Conservation (phyloP, 2,888 invertebrate species). For the Rhamnusium bicolor region DNA sequence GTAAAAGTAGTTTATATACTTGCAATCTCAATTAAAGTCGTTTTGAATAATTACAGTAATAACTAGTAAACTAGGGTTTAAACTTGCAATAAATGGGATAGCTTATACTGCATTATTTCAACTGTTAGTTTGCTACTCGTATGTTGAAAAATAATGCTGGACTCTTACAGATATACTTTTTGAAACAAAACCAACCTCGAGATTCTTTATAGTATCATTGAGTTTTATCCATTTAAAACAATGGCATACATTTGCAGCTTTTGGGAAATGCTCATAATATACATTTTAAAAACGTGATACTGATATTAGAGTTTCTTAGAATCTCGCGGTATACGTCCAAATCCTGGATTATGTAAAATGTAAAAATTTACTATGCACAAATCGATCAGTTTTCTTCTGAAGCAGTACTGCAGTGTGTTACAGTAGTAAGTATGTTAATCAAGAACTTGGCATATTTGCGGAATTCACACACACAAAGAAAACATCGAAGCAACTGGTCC, state of each 20-base stretch:
- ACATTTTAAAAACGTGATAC: too few relatives aligned
- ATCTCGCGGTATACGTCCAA: too few relatives aligned
- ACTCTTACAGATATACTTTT: not conserved
- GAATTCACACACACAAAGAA: too few relatives aligned
- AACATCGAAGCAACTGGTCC: too few relatives aligned
- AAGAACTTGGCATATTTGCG: too few relatives aligned
- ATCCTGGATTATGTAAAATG: too few relatives aligned
- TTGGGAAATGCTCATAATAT: not conserved
- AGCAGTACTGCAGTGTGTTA: too few relatives aligned
- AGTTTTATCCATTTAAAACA: not conserved
- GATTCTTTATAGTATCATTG: not conserved
- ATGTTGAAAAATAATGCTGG: not conserved
- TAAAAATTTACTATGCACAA: too few relatives aligned
- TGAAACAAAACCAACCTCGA: not conserved
- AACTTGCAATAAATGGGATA: not conserved
- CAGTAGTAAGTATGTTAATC: too few relatives aligned
- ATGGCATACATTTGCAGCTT: not conserved
- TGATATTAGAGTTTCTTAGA: too few relatives aligned
- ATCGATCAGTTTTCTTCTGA: too few relatives aligned
- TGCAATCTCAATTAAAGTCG: conserved; percentile 4
- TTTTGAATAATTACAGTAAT: conserved; percentile 7
- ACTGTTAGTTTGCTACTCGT: not conserved
- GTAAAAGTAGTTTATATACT: not conserved
- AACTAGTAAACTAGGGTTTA: not conserved
- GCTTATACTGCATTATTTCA: not conserved